Evolutionary conservation across 2,888 invertebrate species (phyloP).

Genomic region (Pachydiplax longipennis): DNA sequence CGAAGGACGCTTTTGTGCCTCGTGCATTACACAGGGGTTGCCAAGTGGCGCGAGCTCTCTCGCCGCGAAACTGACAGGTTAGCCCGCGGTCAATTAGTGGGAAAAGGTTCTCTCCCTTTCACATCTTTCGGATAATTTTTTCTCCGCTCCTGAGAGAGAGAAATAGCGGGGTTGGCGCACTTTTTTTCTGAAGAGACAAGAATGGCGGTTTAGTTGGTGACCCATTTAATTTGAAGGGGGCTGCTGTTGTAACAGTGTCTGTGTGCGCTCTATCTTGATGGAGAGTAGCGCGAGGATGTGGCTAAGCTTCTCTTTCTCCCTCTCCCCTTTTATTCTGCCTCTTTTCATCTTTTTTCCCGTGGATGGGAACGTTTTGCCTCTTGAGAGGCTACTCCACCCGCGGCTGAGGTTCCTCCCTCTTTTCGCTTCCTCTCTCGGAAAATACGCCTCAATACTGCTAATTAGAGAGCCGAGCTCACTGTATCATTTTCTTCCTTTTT

Average conservation of each 20-base stretch:
- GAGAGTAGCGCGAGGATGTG: not conserved
- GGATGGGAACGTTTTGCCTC: conserved; percentile 25
- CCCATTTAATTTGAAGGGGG: conserved; percentile 37
- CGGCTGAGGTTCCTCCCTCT: not conserved
- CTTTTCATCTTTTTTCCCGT: not conserved
- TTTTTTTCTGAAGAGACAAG: not conserved
- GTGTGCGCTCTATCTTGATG: not conserved
- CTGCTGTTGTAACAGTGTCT: not conserved
- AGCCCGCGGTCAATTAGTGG: conserved; percentile 42
- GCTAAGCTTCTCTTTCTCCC: not conserved
- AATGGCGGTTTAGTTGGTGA: conserved; percentile 3
- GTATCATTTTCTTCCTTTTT: no score
- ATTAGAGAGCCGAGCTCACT: conserved; percentile 9
- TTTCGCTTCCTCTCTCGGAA: not conserved
- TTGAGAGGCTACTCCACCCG: conserved; percentile 16
- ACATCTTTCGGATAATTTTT: not conserved
- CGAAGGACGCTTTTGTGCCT: conserved; percentile 4
- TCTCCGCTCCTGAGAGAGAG: not conserved
- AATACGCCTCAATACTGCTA: conserved; percentile 40
- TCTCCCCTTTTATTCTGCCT: not conserved
- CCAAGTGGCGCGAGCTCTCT: conserved; percentile 28
- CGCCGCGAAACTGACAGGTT: conserved; percentile 27
- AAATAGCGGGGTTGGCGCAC: not conserved
- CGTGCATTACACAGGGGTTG: conserved; percentile 24
- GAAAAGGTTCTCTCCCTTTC: conserved; percentile 13